Evolutionary conservation across 2,888 invertebrate species (phyloP).

Genomic region (Ceriagrion tenellum): DNA sequence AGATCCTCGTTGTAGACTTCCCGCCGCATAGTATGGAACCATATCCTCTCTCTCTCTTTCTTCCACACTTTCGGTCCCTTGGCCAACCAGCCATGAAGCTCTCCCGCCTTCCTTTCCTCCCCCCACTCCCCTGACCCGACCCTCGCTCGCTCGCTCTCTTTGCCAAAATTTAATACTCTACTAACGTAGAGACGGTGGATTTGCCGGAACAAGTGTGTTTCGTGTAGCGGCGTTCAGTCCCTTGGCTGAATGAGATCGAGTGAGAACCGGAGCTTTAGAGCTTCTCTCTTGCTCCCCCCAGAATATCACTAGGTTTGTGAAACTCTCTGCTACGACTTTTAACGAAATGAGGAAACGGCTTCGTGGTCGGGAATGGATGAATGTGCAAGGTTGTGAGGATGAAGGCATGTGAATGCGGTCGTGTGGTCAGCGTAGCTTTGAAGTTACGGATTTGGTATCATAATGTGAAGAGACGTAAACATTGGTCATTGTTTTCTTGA

Average conservation of each 20-base stretch:
- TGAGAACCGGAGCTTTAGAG: constrained; percentile 56
- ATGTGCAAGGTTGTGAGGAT: neutral
- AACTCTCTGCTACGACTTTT: constrained; percentile 28
- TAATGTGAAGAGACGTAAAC: neutral
- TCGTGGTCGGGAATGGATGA: neutral
- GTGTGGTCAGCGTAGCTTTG: neutral
- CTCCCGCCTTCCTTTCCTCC: neutral
- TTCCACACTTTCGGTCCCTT: neutral
- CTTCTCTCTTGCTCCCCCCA: neutral
- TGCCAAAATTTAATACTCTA: constrained; percentile 59
- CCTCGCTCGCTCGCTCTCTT: constrained; percentile 10
- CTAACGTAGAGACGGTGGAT: constrained; percentile 62
- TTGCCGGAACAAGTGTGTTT: constrained; percentile 65
- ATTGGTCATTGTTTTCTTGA: neutral
- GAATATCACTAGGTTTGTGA: constrained; percentile 22
- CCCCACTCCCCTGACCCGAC: neutral
- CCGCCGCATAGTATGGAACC: neutral
- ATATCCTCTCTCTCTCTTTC: constrained; percentile 1
- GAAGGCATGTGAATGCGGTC: neutral
- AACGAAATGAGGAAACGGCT: neutral
- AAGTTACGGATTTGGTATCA: neutral
- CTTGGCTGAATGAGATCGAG: constrained; percentile 60
- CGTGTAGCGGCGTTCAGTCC: constrained; percentile 48
- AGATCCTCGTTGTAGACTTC: constrained; percentile 22
- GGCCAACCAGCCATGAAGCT: neutral